Conservation (phyloP, 2,888 invertebrate species). For the Cephus rjabovi region DNA sequence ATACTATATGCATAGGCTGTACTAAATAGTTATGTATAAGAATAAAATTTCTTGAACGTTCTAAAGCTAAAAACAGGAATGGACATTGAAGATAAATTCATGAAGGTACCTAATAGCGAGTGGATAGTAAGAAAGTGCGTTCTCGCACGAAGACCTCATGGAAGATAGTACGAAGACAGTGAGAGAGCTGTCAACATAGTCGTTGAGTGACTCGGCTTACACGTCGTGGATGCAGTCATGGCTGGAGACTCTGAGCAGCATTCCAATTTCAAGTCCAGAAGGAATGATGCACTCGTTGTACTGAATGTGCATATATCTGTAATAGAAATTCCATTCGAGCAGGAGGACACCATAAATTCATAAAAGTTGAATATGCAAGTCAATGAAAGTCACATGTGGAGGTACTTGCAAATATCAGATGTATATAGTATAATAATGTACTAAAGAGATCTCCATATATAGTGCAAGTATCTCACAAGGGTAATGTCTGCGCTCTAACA, state of each 20-base stretch:
- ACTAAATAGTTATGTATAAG: background rate
- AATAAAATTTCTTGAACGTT: background rate
- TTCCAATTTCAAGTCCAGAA: slow-evolving; percentile 32
- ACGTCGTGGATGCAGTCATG: slow-evolving; percentile 46
- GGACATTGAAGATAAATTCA: background rate
- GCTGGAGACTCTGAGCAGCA: slow-evolving; percentile 34
- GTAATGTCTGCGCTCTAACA: background rate
- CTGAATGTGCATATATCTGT: background rate
- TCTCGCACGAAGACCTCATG: background rate
- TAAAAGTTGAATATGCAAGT: background rate
- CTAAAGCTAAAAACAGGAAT: background rate
- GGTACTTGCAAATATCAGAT: background rate
- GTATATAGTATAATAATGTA: background rate
- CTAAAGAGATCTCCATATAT: background rate
- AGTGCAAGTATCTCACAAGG: background rate
- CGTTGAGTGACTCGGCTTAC: slow-evolving; percentile 60
- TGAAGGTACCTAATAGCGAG: background rate
- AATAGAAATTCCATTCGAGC: background rate
- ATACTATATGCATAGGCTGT: background rate
- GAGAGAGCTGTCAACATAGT: slow-evolving; percentile 52
- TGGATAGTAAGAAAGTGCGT: background rate
- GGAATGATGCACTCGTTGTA: background rate
- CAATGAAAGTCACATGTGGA: background rate
- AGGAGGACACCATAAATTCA: background rate
- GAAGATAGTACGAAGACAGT: slow-evolving; percentile 30